Percentiles rank a stretch among this genome's conserved stretches.
Evolutionary conservation across 2,113 vertebrate species (phyloP).

Genomic region (Mormyrus iriodes): DNA sequence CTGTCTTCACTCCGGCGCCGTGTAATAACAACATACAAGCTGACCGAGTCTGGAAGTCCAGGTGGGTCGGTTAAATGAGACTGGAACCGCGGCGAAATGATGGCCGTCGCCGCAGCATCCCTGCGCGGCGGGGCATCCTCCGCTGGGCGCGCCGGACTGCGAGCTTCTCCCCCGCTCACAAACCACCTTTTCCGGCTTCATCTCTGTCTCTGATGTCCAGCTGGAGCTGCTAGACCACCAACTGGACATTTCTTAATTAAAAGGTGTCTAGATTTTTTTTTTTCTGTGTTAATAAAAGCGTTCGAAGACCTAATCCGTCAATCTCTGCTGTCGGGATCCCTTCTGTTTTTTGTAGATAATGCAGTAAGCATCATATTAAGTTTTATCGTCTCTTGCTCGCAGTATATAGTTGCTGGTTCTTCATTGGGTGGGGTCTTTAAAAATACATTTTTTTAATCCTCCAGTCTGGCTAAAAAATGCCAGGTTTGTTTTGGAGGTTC

Average conservation of each 20-base stretch:
- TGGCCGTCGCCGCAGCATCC: neutral
- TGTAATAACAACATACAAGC: neutral
- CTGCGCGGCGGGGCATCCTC: neutral
- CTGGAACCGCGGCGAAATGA: neutral
- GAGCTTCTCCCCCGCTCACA: neutral
- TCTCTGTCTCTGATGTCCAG: neutral
- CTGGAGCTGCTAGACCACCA: neutral
- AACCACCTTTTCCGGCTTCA: neutral
- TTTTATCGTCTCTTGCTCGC: neutral
- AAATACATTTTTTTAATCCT: constrained; percentile 29
- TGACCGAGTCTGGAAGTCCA: neutral
- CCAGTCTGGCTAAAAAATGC: constrained; percentile 43
- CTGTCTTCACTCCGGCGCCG: neutral
- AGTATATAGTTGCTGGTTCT: constrained; percentile 37
- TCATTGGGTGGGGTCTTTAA: constrained; percentile 63
- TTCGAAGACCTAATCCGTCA: neutral
- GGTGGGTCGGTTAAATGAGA: neutral
- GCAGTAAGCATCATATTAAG: neutral
- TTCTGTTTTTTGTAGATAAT: neutral
- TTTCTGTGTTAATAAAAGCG: neutral
- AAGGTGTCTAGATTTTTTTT: neutral
- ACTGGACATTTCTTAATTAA: neutral
- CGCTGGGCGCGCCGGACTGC: neutral
- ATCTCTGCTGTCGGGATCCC: neutral
- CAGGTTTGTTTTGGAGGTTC: constrained; percentile 50